A percentile compares a stretch with the other conserved stretches of the same genome.
Conservation (phyloP, 2,888 invertebrate genomes). For the Syrphus vitripennis region DNA sequence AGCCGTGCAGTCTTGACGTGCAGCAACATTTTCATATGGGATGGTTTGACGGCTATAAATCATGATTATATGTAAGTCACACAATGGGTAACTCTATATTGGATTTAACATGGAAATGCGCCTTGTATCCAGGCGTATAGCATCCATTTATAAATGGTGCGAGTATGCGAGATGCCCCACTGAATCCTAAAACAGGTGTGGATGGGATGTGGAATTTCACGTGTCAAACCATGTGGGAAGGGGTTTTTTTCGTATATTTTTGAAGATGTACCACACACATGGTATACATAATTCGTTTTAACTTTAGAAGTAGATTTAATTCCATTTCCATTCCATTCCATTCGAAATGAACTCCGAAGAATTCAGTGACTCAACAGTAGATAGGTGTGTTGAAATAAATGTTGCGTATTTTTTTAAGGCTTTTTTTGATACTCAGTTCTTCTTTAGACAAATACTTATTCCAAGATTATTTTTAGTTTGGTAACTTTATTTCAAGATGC, state of each 20-base stretch:
- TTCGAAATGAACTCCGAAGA: no score
- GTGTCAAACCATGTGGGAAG: not conserved
- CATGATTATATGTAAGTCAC: slow-evolving; percentile 60
- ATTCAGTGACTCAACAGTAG: no score
- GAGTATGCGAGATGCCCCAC: slow-evolving; percentile 23
- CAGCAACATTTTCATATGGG: slow-evolving; percentile 38
- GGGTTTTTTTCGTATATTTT: not conserved
- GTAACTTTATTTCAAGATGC: no score
- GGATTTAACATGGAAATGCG: not conserved
- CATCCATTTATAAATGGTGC: not conserved
- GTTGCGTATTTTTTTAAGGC: no score
- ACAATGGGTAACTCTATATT: not conserved
- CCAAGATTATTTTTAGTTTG: no score
- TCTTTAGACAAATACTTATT: no score
- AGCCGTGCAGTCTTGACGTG: slow-evolving; percentile 10
- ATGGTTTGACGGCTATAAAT: slow-evolving; percentile 50
- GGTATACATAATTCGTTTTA: not conserved
- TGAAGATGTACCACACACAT: not conserved
- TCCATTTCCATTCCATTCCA: no score
- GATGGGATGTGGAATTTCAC: slow-evolving; percentile 48
- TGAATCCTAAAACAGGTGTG: slow-evolving; percentile 58
- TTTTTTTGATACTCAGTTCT: no score
- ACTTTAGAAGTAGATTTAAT: not conserved
- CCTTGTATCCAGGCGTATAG: not conserved
- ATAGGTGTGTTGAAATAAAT: no score